These are phyloP conservation scores for Collichthys lucidus DNA, from an alignment of 2,113 vertebrate genomes.

Conservation along the genomic window DNA sequence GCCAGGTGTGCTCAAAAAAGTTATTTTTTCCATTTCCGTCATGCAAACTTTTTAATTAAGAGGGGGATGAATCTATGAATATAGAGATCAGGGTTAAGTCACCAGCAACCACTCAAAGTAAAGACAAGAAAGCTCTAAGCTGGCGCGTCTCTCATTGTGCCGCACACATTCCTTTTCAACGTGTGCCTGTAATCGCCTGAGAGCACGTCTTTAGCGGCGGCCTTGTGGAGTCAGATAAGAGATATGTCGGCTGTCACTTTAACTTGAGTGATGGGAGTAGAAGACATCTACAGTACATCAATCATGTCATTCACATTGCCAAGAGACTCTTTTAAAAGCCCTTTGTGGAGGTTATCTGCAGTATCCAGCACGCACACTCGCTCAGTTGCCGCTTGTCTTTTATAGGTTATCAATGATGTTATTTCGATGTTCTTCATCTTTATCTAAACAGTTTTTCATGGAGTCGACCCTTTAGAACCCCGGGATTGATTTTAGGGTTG, in stretches of 20 bases:
- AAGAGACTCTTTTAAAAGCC: slow-evolving; percentile 49
- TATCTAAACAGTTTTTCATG: slow-evolving; percentile 22
- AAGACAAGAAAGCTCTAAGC: slow-evolving; percentile 41
- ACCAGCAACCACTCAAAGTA: slow-evolving; percentile 61
- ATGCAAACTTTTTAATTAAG: slow-evolving; percentile 76
- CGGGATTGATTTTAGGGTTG: slow-evolving; percentile 48
- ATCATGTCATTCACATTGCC: slow-evolving; percentile 33
- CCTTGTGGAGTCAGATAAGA: slow-evolving; percentile 52
- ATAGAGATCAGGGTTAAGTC: slow-evolving; percentile 54
- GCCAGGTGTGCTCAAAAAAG: slow-evolving; percentile 66
- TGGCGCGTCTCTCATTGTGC: slow-evolving; percentile 13
- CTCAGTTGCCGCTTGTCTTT: slow-evolving; percentile 26
- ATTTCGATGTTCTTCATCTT: slow-evolving; percentile 17
- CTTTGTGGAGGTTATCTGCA: slow-evolving; percentile 53
- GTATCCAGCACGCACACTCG: slow-evolving; percentile 26
- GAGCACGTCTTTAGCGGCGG: slow-evolving; percentile 18
- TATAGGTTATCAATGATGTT: slow-evolving; percentile 36
- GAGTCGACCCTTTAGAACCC: slow-evolving; percentile 18
- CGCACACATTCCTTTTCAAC: slow-evolving; percentile 48
- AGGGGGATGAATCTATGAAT: slow-evolving; percentile 48
- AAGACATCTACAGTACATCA: background rate
- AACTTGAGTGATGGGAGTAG: slow-evolving; percentile 34
- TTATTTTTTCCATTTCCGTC: slow-evolving; percentile 54
- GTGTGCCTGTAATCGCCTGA: slow-evolving; percentile 12
- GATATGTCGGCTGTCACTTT: slow-evolving; percentile 49